A percentile compares a stretch with the other conserved stretches of the same genome.
Conservation (phyloP, 1,140 invertebrate genomes). For the Drosophila kanapiae region DNA sequence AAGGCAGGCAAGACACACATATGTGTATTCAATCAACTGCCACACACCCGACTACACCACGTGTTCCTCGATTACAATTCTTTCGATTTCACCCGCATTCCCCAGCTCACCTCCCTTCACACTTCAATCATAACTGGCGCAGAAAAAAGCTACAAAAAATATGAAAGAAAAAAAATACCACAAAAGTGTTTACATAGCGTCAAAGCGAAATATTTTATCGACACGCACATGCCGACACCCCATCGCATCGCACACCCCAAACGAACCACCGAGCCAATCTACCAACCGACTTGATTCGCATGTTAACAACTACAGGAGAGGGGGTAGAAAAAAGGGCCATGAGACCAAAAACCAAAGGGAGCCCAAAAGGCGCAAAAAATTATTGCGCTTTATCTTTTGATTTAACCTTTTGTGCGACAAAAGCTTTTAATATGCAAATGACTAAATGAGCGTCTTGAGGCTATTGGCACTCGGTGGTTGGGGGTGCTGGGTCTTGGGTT, state of each 20-base stretch:
- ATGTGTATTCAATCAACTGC: constrained; percentile 26
- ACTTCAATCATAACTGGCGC: constrained; percentile 42
- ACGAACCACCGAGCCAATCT: constrained; percentile 16
- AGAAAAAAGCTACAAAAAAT: constrained; percentile 34
- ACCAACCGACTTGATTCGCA: constrained; percentile 61
- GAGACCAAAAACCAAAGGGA: constrained; percentile 31
- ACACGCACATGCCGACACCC: constrained; percentile 68
- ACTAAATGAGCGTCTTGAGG: constrained; percentile 76
- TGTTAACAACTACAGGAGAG: constrained; percentile 63
- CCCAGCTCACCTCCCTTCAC: not conserved
- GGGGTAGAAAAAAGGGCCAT: not conserved
- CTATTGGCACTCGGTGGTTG: constrained; percentile 15
- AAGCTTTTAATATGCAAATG: constrained; percentile 83
- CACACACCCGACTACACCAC: constrained; percentile 10
- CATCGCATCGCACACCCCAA: constrained; percentile 5
- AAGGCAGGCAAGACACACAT: constrained; percentile 3
- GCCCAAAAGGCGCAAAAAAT: constrained; percentile 54
- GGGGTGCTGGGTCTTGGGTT: constrained; percentile 19
- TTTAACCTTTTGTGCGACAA: constrained; percentile 79
- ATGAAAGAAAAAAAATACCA: constrained; percentile 55
- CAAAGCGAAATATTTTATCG: constrained; percentile 81
- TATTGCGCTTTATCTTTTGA: constrained; percentile 74
- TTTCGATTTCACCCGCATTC: not conserved
- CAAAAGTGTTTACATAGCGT: constrained; percentile 77
- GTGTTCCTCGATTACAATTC: constrained; percentile 8